phyloP scores from a whole-genome alignment of 2,797 vertebrate genomes.

The Neosalanx taihuensis region DNA sequence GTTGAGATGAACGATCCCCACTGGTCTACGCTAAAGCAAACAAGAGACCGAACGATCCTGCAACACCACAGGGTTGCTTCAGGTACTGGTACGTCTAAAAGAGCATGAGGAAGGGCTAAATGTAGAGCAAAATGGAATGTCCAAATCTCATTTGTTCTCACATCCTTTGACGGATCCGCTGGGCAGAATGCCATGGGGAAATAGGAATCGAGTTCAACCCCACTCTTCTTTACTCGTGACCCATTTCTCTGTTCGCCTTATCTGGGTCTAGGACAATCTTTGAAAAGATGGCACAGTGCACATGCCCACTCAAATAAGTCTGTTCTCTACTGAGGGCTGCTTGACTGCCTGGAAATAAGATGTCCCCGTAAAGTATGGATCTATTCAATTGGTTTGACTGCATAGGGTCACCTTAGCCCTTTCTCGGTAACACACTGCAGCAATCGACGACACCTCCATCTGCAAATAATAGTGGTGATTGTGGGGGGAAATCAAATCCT shows the following conservation, averaged over 20 bases:
- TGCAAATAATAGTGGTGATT: slow-evolving; percentile 21
- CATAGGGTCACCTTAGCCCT: slow-evolving; percentile 18
- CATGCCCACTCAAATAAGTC: slow-evolving; percentile 5
- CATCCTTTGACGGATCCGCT: neutral
- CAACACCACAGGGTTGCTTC: neutral
- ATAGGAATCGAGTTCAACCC: slow-evolving; percentile 35
- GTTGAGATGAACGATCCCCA: slow-evolving; percentile 40
- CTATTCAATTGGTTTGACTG: slow-evolving; percentile 6
- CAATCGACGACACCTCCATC: slow-evolving; percentile 25
- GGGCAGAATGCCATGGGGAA: slow-evolving; percentile 1
- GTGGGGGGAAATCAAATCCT: slow-evolving; percentile 38
- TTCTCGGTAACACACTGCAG: slow-evolving; percentile 15
- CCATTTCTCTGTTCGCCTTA: slow-evolving; percentile 64
- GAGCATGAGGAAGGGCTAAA: neutral
- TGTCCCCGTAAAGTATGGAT: neutral
- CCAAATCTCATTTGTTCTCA: neutral
- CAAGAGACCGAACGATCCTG: slow-evolving; percentile 21
- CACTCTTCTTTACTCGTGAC: slow-evolving; percentile 56
- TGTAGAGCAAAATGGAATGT: too few species aligned
- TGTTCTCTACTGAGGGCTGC: neutral
- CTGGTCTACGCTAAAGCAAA: neutral
- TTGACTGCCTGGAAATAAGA: neutral
- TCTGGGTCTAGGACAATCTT: slow-evolving; percentile 60
- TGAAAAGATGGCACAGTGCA: slow-evolving; percentile 27
- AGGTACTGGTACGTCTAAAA: too few species aligned